These are phyloP conservation scores for Cavia aperea DNA, from an alignment of 2,113 vertebrate species.

Conservation along the genomic window DNA sequence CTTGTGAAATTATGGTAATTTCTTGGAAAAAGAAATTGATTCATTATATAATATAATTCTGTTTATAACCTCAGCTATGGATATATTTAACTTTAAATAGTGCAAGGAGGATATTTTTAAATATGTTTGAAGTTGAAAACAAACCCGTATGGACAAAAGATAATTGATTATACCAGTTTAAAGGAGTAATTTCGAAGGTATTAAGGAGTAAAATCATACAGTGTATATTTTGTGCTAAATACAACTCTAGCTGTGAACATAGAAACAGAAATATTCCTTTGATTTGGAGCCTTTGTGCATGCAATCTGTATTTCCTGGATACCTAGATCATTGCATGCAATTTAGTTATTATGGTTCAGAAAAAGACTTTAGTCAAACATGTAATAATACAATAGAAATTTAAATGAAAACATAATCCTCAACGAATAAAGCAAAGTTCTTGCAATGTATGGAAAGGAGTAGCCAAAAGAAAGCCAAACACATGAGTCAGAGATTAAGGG, in stretches of 20 bases:
- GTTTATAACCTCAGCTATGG: background rate
- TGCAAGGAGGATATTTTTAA: background rate
- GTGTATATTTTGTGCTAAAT: background rate
- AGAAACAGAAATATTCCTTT: background rate
- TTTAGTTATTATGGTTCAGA: background rate
- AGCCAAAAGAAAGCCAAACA: background rate
- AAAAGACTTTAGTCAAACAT: background rate
- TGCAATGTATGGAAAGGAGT: background rate
- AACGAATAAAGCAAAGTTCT: background rate
- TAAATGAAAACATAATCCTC: background rate
- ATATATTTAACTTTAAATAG: background rate
- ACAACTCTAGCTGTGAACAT: background rate
- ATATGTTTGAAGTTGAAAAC: background rate
- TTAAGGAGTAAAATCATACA: background rate
- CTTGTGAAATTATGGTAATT: slow-evolving; percentile 18
- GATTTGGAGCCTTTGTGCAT: background rate
- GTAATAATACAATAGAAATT: background rate
- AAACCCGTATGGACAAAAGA: background rate
- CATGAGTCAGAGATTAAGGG: background rate
- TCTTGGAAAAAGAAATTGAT: slow-evolving; percentile 12
- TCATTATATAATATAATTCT: background rate
- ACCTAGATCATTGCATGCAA: background rate
- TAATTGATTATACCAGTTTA: background rate
- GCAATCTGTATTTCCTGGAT: background rate
- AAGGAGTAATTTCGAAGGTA: slow-evolving; percentile 28